phyloP scores from a whole-genome alignment of 2,113 vertebrate genomes.

The Stegastes partitus region DNA sequence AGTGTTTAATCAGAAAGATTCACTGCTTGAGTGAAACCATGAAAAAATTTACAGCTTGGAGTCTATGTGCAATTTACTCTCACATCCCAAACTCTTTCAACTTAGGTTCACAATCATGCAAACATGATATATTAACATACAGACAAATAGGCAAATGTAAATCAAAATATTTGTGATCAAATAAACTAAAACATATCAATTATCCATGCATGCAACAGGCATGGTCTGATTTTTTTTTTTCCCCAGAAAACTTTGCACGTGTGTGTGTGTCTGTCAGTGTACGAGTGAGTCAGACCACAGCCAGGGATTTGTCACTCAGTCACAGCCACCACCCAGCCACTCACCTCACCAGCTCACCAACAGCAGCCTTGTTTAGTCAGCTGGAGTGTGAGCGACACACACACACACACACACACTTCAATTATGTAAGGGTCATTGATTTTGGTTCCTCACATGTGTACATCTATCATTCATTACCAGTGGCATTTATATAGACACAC shows the following conservation, averaged over 20 bases:
- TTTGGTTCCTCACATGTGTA: conserved; percentile 38
- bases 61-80: too few species aligned
- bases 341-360: conserved; percentile 37
- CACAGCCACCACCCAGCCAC: conserved; percentile 59
- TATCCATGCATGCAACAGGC: neutral
- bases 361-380: conserved; percentile 60
- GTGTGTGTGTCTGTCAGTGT: conserved; percentile 33
- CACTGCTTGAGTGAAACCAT: too few species aligned
- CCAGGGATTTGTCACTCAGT: conserved; percentile 64
- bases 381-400: conserved; percentile 23
- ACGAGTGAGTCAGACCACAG: conserved; percentile 53
- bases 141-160: neutral
- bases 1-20: too few species aligned
- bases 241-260: neutral
- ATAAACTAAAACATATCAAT: too few species aligned
- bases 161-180: neutral
- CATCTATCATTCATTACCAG: conserved; percentile 44
- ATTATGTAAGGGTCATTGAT: conserved; percentile 50
- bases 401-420: conserved; percentile 41
- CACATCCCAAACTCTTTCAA: too few species aligned
- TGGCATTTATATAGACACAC: conserved; percentile 14
- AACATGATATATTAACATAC: too few species aligned
- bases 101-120: too few species aligned
- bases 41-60: too few species aligned
- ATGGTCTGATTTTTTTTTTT: conserved; percentile 4